A percentile compares a stretch with the other conserved stretches of the same genome.
phyloP scores from a whole-genome alignment of 1,140 invertebrate genomes.

The Triops longicaudatus region DNA sequence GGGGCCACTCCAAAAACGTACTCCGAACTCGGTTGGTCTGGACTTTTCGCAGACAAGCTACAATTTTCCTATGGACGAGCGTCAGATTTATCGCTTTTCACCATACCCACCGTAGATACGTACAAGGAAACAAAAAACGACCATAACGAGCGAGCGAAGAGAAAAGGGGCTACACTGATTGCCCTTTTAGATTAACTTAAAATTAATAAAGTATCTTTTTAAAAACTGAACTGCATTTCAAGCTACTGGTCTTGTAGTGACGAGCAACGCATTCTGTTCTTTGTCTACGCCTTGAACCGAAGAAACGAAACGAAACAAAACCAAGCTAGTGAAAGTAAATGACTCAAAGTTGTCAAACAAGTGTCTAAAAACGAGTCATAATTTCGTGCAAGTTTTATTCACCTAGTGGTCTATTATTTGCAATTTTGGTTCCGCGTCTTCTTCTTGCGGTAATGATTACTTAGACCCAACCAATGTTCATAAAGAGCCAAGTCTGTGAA shows the following conservation, averaged over 20 bases:
- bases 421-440: too few species aligned
- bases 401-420: too few species aligned
- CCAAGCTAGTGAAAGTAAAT: too few species aligned
- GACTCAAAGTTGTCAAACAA: too few species aligned
- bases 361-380: too few species aligned
- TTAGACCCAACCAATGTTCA: too few species aligned
- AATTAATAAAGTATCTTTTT: not conserved
- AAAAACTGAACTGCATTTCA: not conserved
- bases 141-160: not conserved
- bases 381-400: too few species aligned
- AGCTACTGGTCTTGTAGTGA: not conserved
- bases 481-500: too few species aligned
- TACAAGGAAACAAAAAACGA: not conserved
- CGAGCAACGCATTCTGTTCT: too few species aligned
- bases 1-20: not conserved
- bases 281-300: too few species aligned
- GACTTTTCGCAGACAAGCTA: constrained; percentile 7
- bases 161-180: not conserved
- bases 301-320: too few species aligned
- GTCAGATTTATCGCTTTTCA: constrained; percentile 6
- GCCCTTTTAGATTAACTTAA: not conserved
- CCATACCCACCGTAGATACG: not conserved
- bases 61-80: not conserved
- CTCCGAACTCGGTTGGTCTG: not conserved
- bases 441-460: too few species aligned